Evolutionary conservation across 2,888 invertebrate genomes (phyloP).

Genomic region (Protonemura montana): DNA sequence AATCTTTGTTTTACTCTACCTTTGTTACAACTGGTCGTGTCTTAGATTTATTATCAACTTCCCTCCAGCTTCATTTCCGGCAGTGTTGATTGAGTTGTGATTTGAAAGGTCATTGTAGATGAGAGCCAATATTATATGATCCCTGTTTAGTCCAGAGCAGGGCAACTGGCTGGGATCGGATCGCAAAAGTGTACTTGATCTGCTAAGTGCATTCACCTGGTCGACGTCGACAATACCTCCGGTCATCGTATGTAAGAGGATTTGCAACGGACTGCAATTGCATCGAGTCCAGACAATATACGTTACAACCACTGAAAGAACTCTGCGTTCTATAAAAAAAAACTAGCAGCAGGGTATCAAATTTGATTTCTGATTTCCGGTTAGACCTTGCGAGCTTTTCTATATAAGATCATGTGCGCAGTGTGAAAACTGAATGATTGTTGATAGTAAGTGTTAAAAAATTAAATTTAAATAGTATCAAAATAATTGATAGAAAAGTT

Average conservation of each 20-base stretch:
- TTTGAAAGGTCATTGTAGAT: background rate
- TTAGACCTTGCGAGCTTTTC: background rate
- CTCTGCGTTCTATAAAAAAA: background rate
- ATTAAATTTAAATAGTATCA: too few relatives aligned
- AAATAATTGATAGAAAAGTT: background rate
- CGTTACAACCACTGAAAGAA: background rate
- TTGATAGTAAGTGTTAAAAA: too few relatives aligned
- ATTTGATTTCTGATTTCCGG: slow-evolving; percentile 7
- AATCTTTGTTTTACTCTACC: background rate
- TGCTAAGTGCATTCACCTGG: background rate
- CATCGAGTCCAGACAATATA: background rate
- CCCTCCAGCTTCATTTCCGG: background rate
- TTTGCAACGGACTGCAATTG: background rate
- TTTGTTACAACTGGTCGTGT: background rate
- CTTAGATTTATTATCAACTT: background rate
- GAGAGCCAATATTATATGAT: background rate
- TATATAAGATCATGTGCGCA: too few relatives aligned
- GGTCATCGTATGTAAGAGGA: background rate
- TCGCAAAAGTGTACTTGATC: too few relatives aligned
- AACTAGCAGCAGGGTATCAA: background rate
- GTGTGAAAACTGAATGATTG: too few relatives aligned
- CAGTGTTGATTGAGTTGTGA: background rate
- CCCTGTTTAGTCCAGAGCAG: background rate
- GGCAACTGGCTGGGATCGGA: background rate
- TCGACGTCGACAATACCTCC: background rate